Conservation (phyloP, 2,113 vertebrate genomes). For the Pseudopipra pipra region DNA sequence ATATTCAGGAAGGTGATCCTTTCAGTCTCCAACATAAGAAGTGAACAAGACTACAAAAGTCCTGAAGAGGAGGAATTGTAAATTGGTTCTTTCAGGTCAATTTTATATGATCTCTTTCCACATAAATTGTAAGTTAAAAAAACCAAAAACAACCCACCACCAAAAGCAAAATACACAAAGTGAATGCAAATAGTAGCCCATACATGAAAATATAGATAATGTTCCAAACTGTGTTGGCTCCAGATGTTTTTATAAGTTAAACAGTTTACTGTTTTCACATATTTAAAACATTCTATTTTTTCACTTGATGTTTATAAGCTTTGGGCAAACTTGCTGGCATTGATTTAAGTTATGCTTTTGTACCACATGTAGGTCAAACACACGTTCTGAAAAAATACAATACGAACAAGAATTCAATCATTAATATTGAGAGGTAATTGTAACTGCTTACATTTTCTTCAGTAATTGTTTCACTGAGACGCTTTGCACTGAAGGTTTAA, state of each 20-base stretch:
- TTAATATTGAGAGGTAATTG: slow-evolving; percentile 4
- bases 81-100: not conserved
- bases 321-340: slow-evolving; percentile 52
- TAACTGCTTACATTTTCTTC: not conserved
- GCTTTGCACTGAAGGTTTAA: not conserved
- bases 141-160: not conserved
- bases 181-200: slow-evolving; percentile 2
- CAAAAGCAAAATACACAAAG: not conserved
- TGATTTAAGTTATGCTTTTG: slow-evolving; percentile 49
- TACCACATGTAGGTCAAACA: slow-evolving; percentile 13
- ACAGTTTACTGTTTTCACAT: slow-evolving; percentile 49
- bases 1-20: not conserved
- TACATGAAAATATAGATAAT: slow-evolving; percentile 23
- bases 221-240: slow-evolving; percentile 44
- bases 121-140: not conserved
- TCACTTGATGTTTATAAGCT: slow-evolving; percentile 42
- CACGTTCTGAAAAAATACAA: slow-evolving; percentile 22
- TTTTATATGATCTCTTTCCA: slow-evolving; percentile 21
- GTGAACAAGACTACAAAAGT: not conserved
- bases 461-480: not conserved
- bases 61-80: not conserved
- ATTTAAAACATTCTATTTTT: slow-evolving; percentile 49
- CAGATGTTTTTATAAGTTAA: slow-evolving; percentile 35
- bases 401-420: not conserved
- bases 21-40: not conserved